phyloP scores from a whole-genome alignment of 2,888 invertebrate species.

The Pseudoips prasinana region DNA sequence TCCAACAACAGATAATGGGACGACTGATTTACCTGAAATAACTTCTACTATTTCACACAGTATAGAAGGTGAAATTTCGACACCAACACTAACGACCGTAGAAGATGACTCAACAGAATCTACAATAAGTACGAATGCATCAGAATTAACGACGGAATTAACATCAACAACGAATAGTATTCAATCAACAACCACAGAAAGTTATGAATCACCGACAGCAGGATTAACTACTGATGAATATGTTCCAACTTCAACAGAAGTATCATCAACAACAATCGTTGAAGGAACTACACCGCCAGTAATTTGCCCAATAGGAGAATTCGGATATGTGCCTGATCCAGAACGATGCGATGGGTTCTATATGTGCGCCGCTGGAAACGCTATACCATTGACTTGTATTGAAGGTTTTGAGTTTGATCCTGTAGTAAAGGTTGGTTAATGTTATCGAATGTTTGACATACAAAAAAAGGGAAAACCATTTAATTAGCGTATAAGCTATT shows the following conservation, averaged over 20 bases:
- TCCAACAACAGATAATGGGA: too few species aligned
- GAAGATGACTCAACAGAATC: too few species aligned
- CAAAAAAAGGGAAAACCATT: too few species aligned
- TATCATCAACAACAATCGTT: background rate
- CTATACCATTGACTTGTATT: slow-evolving; percentile 30
- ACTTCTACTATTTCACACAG: too few species aligned
- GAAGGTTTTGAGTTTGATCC: slow-evolving; percentile 39
- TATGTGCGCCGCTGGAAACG: slow-evolving; percentile 31
- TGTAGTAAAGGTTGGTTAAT: slow-evolving; percentile 22
- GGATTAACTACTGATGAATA: slow-evolving; percentile 1
- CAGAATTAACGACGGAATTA: background rate
- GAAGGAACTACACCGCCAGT: slow-evolving; percentile 5
- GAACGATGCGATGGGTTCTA: slow-evolving; percentile 36
- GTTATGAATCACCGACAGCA: slow-evolving; percentile 4
- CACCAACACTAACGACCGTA: too few species aligned
- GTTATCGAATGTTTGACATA: too few species aligned
- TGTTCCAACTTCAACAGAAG: slow-evolving; percentile 2
- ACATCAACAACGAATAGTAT: too few species aligned
- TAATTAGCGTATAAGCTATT: too few species aligned
- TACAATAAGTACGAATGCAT: background rate
- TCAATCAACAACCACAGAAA: background rate
- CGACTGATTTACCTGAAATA: too few species aligned
- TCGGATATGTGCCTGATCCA: slow-evolving; percentile 39
- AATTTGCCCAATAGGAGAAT: slow-evolving; percentile 31
- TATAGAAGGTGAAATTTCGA: too few species aligned